These are phyloP conservation scores for Ascidia mentula DNA, from an alignment of 23 tunicate genomes.

Conservation along the genomic window DNA sequence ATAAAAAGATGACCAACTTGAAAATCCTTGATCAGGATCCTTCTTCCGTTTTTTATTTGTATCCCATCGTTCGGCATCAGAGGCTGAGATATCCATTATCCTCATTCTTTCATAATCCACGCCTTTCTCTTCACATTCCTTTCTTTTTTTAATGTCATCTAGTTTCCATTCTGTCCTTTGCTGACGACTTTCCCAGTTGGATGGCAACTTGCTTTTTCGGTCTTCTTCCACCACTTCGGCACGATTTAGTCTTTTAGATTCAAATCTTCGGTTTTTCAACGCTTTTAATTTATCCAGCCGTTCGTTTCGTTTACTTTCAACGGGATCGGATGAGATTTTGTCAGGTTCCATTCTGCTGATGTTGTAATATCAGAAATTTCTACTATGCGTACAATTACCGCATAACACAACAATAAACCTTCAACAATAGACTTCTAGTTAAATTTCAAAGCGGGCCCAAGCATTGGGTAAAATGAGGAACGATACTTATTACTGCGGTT, in stretches of 20 bases:
- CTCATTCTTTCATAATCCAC: conserved; percentile 72
- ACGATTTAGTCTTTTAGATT: conserved; percentile 62
- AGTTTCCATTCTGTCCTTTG: conserved; percentile 79
- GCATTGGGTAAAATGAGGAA: no score
- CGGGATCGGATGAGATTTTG: background rate
- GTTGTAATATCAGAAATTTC: no score
- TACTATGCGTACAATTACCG: no score
- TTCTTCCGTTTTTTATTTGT: conserved; percentile 50
- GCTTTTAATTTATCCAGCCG: conserved; percentile 39
- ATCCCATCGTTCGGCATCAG: conserved; percentile 73
- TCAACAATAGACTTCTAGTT: no score
- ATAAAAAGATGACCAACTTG: no score
- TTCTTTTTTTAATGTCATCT: conserved; percentile 55
- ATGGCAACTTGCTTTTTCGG: conserved; percentile 67
- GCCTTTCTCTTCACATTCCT: conserved; percentile 69
- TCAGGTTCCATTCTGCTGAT: no score
- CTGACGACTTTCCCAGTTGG: conserved; percentile 82
- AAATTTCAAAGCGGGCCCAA: no score
- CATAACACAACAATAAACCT: no score
- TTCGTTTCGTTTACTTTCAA: background rate
- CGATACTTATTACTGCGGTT: no score
- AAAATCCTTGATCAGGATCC: conserved; percentile 81
- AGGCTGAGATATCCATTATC: conserved; percentile 50
- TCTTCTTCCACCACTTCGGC: conserved; percentile 94
- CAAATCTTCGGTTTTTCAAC: conserved; percentile 51